Conservation (phyloP, 2,113 vertebrate genomes). For the Alouatta palliata region DNA sequence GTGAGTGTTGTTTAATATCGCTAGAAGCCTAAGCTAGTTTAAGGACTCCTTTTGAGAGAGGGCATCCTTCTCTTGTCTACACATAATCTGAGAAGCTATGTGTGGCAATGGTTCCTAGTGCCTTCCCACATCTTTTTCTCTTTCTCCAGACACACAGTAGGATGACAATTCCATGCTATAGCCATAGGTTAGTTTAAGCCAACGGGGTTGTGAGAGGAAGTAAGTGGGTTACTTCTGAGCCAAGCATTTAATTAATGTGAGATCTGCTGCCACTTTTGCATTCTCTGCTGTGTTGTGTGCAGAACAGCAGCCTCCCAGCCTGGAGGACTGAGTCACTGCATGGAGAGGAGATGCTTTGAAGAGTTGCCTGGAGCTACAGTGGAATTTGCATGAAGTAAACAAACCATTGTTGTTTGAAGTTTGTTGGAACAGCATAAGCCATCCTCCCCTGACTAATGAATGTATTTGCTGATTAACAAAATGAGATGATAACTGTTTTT, state of each 20-base stretch:
- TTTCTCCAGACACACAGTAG: background rate
- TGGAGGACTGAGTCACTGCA: background rate
- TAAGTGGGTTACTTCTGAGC: background rate
- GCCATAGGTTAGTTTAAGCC: background rate
- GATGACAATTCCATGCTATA: background rate
- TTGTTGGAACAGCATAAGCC: background rate
- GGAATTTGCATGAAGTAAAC: background rate
- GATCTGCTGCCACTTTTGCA: accelerated
- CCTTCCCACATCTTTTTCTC: background rate
- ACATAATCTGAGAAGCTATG: background rate
- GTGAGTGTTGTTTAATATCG: background rate
- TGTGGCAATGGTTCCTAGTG: background rate
- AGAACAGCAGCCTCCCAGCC: background rate
- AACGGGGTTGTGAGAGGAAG: background rate
- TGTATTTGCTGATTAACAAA: background rate
- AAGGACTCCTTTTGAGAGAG: background rate
- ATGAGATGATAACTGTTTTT: background rate
- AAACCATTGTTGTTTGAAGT: background rate
- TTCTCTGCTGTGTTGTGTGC: too few species aligned
- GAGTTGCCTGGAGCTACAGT: too few species aligned
- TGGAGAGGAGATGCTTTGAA: background rate
- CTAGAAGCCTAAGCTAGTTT: background rate
- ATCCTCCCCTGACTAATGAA: background rate
- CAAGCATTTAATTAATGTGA: background rate
- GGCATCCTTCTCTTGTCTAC: background rate